Evolutionary conservation across 2,797 vertebrate genomes (phyloP).

Genomic region (Eurystomus glaucurus): DNA sequence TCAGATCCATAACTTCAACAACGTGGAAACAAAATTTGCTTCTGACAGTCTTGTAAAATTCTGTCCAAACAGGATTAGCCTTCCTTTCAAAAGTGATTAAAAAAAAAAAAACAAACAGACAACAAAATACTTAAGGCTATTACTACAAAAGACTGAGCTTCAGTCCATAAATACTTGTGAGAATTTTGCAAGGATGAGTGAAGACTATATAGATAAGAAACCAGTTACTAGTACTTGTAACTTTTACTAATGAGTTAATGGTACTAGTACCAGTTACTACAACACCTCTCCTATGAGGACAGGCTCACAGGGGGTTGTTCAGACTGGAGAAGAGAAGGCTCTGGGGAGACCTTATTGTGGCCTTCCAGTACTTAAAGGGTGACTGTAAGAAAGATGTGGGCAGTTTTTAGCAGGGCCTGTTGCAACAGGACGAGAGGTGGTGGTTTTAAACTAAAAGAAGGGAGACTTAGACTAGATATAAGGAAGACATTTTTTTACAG

Average conservation of each 20-base stretch:
- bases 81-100: background rate
- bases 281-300: background rate
- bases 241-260: background rate
- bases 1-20: background rate
- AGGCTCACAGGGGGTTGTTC: background rate
- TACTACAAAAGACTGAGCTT: background rate
- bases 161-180: background rate
- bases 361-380: background rate
- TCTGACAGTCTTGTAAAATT: constrained; percentile 14
- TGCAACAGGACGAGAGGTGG: background rate
- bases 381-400: background rate
- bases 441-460: background rate
- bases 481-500: background rate
- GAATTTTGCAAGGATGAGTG: background rate
- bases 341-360: rapidly evolving
- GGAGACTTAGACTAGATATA: background rate
- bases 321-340: background rate
- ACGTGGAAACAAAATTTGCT: background rate
- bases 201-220: background rate
- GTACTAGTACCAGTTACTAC: background rate
- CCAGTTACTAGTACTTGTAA: background rate
- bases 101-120: background rate
- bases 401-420: background rate
- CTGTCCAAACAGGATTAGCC: background rate
- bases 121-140: background rate